A percentile compares a stretch with the other conserved stretches of the same genome.
Conservation (phyloP, 2,797 vertebrate genomes). For the Enteromius treurensis region DNA sequence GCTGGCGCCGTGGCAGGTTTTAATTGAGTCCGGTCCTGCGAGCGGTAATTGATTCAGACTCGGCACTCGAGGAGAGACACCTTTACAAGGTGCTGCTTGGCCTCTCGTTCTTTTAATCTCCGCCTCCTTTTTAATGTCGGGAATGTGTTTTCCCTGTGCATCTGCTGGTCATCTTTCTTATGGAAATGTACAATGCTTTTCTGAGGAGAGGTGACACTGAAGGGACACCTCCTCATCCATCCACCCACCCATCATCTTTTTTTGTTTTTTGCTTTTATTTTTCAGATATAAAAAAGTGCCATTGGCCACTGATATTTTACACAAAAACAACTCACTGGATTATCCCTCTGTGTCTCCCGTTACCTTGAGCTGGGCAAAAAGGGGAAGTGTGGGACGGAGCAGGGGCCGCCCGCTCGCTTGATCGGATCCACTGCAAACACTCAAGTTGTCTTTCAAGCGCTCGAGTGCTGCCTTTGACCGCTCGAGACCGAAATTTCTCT, state of each 20-base stretch:
- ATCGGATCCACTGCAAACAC: slow-evolving; percentile 77
- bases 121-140: slow-evolving; percentile 87
- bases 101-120: slow-evolving; percentile 92
- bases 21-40: slow-evolving; percentile 88
- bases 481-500: slow-evolving; percentile 77
- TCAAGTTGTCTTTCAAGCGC: slow-evolving; percentile 79
- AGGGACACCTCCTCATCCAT: slow-evolving; percentile 48
- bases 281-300: slow-evolving; percentile 87
- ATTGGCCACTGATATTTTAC: slow-evolving; percentile 96
- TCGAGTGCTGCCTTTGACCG: slow-evolving; percentile 77
- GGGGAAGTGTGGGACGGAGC: slow-evolving; percentile 64
- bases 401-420: slow-evolving; percentile 69
- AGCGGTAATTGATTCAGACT: slow-evolving; percentile 94
- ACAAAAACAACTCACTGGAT: slow-evolving; percentile 90
- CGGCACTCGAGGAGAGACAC: slow-evolving; percentile 82
- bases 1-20: slow-evolving; percentile 81
- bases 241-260: slow-evolving; percentile 55
- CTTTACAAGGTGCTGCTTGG: slow-evolving; percentile 90
- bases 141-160: slow-evolving; percentile 93
- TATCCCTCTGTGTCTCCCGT: slow-evolving; percentile 70
- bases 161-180: slow-evolving; percentile 96
- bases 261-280: slow-evolving; percentile 77
- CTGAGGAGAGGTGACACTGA: slow-evolving; percentile 74
- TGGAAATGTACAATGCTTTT: slow-evolving; percentile 95
- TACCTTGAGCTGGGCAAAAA: slow-evolving; percentile 79